Conservation (phyloP, 2,113 vertebrate species). For the Antechinus stuartii region DNA sequence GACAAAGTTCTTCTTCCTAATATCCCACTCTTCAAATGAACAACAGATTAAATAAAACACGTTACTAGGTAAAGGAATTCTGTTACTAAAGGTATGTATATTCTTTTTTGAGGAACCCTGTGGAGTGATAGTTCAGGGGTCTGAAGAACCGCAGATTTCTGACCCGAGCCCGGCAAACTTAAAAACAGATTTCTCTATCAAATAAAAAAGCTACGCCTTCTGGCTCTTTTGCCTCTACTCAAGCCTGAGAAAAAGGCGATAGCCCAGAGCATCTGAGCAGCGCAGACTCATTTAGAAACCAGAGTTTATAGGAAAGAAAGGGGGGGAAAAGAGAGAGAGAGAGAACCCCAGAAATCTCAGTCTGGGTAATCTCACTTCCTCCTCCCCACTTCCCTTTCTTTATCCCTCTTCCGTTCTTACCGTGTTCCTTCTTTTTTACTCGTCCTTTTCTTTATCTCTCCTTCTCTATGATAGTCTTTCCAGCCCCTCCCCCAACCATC, state of each 20-base stretch:
- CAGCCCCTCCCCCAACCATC: not conserved
- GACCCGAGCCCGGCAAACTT: not conserved
- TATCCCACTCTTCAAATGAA: not conserved
- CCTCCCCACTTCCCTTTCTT: not conserved
- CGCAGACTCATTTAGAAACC: constrained; percentile 11
- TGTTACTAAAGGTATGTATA: not conserved
- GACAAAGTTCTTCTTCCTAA: not conserved
- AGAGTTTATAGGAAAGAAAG: not conserved
- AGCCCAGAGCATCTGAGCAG: not conserved
- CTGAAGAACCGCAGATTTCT: not conserved
- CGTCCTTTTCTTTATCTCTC: constrained; percentile 3
- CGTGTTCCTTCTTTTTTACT: constrained; percentile 22
- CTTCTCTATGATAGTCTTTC: not conserved
- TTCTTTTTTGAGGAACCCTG: not conserved
- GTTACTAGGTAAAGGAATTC: not conserved
- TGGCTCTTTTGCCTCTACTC: not conserved
- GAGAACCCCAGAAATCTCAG: not conserved
- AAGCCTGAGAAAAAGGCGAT: not conserved
- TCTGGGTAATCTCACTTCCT: not conserved
- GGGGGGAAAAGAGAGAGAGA: too few species aligned
- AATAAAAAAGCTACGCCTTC: not conserved
- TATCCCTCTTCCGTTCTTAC: not conserved
- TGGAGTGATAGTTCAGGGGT: not conserved
- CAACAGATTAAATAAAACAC: not conserved
- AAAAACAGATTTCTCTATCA: not conserved